Conservation (phyloP, 2,113 vertebrate species). For the Cyrtonyx montezumae region DNA sequence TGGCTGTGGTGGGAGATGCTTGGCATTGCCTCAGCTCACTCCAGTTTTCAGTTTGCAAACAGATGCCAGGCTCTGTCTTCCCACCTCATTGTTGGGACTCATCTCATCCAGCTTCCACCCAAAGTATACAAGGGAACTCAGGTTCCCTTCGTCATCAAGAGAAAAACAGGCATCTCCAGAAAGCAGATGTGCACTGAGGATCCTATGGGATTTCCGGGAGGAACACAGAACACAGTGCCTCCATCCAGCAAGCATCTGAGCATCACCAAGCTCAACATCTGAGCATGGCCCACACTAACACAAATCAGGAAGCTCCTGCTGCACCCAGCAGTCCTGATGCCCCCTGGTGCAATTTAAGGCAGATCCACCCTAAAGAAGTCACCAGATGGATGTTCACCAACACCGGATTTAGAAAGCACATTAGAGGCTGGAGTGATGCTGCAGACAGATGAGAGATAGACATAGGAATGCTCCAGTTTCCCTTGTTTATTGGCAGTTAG, state of each 20-base stretch:
- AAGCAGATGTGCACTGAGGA: background rate
- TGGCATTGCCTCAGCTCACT: background rate
- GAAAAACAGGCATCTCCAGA: background rate
- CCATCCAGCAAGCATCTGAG: background rate
- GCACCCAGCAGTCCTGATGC: background rate
- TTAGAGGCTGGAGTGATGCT: background rate
- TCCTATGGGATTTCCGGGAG: rapidly evolving
- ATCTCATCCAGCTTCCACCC: background rate
- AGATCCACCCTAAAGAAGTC: background rate
- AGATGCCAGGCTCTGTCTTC: background rate
- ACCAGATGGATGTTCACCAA: background rate
- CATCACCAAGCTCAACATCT: background rate
- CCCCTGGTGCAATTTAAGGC: background rate
- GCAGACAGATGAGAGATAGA: background rate
- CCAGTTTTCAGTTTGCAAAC: background rate
- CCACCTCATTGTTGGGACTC: background rate
- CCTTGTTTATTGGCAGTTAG: background rate
- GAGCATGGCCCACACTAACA: rapidly evolving
- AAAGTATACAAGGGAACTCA: background rate
- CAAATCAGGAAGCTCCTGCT: background rate
- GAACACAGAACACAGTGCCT: background rate
- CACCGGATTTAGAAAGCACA: background rate
- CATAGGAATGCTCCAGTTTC: background rate
- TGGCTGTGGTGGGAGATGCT: background rate
- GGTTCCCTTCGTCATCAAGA: background rate